Conservation (phyloP, 2,888 invertebrate species). For the Eretmocerus hayati region DNA sequence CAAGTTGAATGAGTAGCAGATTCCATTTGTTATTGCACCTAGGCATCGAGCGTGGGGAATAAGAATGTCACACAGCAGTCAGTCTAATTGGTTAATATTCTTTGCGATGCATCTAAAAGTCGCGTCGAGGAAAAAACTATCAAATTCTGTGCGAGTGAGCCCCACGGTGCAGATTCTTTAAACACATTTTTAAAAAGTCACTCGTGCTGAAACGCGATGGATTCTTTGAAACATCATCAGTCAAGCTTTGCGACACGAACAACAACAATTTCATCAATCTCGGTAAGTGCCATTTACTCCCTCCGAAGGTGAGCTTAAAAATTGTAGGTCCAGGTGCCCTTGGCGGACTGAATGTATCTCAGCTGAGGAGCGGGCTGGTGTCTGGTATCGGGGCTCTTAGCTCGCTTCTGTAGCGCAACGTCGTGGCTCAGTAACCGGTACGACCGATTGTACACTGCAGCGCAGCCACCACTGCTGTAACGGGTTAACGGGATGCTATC, state of each 20-base stretch:
- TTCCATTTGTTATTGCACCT: constrained; percentile 13
- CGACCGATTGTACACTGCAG: constrained; percentile 25
- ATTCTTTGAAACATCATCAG: no score
- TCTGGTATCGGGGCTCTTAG: constrained; percentile 26
- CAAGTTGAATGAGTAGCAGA: no score
- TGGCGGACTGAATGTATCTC: constrained; percentile 39
- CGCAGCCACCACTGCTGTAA: background rate
- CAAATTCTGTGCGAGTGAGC: no score
- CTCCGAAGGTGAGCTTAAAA: constrained; percentile 29
- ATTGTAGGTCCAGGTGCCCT: constrained; percentile 41
- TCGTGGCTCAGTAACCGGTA: constrained; percentile 34
- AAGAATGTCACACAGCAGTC: constrained; percentile 9
- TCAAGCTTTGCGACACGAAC: no score
- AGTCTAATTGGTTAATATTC: constrained; percentile 13
- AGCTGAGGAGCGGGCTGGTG: constrained; percentile 26
- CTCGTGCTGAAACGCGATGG: no score
- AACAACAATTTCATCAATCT: no score
- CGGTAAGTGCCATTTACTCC: no score
- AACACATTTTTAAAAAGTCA: no score
- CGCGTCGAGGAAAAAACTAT: no score
- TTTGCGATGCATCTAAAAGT: no score
- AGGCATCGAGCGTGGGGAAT: constrained; percentile 6
- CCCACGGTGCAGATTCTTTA: no score
- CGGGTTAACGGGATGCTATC: constrained; percentile 32
- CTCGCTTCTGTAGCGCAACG: constrained; percentile 24